phyloP scores from a whole-genome alignment of 2,113 vertebrate species.

The Lutjanus erythropterus region DNA sequence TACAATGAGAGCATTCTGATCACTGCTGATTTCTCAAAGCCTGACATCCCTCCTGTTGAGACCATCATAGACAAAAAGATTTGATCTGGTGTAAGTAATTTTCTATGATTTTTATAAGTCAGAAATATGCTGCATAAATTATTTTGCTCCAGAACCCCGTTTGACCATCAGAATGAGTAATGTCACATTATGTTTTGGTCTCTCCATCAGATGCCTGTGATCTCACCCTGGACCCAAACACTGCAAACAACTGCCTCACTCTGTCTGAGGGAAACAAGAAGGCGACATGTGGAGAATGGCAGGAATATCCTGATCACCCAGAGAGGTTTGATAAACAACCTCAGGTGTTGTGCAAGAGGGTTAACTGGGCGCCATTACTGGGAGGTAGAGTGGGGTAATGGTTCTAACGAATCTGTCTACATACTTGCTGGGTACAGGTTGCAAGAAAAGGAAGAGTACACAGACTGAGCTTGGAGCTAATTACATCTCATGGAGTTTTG shows the following conservation, averaged over 20 bases:
- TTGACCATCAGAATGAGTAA: not conserved
- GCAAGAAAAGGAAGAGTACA: not conserved
- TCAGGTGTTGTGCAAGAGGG: constrained; percentile 1
- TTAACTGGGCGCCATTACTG: not conserved
- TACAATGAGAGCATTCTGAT: not conserved
- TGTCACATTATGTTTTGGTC: not conserved
- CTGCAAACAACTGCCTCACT: not conserved
- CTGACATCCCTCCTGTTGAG: not conserved
- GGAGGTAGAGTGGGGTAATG: not conserved
- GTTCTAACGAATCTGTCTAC: not conserved
- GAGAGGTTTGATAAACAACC: not conserved
- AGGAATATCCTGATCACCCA: not conserved
- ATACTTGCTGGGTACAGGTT: not conserved
- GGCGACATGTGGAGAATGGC: not conserved
- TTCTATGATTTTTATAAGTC: no score
- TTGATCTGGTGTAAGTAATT: constrained; percentile 12
- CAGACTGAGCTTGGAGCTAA: not conserved
- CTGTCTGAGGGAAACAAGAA: constrained; percentile 4
- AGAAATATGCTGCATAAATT: no score
- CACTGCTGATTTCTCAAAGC: not conserved
- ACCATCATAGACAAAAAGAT: not conserved
- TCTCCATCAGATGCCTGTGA: not conserved
- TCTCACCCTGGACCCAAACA: constrained; percentile 1
- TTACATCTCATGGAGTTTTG: not conserved
- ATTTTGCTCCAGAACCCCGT: no score